Percentiles rank a stretch among this genome's conserved stretches.
phyloP scores from a whole-genome alignment of 2,888 invertebrate genomes.

The Beris morrisii region DNA sequence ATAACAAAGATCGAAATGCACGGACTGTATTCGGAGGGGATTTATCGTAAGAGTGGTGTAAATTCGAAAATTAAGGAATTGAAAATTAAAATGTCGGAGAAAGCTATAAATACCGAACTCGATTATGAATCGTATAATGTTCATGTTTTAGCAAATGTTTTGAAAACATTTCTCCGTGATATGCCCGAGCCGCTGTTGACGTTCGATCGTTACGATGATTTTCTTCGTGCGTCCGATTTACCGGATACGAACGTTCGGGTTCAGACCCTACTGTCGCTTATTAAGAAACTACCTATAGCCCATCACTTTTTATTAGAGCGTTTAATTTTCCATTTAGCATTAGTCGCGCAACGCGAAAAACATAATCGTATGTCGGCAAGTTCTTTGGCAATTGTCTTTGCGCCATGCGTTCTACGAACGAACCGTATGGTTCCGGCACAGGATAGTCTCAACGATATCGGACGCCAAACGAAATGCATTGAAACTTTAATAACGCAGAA shows the following conservation, averaged over 20 bases:
- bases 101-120: slow-evolving; percentile 66
- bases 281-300: slow-evolving; percentile 84
- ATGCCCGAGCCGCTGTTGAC: slow-evolving; percentile 92
- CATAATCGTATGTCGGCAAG: slow-evolving; percentile 91
- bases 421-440: slow-evolving; percentile 87
- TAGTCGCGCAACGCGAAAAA: slow-evolving; percentile 83
- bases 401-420: slow-evolving; percentile 89
- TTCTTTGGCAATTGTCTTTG: slow-evolving; percentile 91
- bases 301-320: slow-evolving; percentile 91
- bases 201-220: slow-evolving; percentile 92
- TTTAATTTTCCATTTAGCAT: slow-evolving; percentile 87
- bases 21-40: slow-evolving; percentile 88
- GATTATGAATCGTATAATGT: slow-evolving; percentile 80
- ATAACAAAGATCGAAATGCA: slow-evolving; percentile 89
- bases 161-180: slow-evolving; percentile 88
- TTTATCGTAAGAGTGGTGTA: slow-evolving; percentile 90
- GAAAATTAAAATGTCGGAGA: slow-evolving; percentile 72
- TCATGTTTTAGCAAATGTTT: slow-evolving; percentile 85
- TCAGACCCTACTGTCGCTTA: slow-evolving; percentile 80
- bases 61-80: slow-evolving; percentile 81
- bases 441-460: slow-evolving; percentile 87
- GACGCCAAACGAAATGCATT: slow-evolving; percentile 85
- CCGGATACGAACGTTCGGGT: slow-evolving; percentile 80
- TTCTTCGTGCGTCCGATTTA: slow-evolving; percentile 84
- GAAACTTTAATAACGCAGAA: slow-evolving; percentile 89